These are phyloP conservation scores for Blera fallax DNA, from an alignment of 2,888 invertebrate genomes.

Conservation along the genomic window DNA sequence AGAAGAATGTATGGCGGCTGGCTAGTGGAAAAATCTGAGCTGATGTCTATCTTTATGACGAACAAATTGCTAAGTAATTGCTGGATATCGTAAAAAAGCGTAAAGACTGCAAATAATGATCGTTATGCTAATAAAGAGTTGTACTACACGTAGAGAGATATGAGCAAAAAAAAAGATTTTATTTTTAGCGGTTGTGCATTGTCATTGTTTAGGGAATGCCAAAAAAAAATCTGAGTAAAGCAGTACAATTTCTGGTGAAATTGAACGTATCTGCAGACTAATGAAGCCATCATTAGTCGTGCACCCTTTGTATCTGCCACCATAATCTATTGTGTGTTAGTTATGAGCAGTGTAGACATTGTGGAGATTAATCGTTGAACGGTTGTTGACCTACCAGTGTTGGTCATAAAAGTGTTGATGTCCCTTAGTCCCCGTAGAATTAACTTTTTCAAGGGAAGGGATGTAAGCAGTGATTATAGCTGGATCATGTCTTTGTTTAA, in stretches of 20 bases:
- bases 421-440: no score
- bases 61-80: conserved; percentile 24
- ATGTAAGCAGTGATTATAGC: no score
- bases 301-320: no score
- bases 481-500: no score
- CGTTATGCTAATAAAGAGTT: neutral
- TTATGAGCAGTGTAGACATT: no score
- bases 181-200: neutral
- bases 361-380: no score
- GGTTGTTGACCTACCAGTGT: no score
- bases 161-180: neutral
- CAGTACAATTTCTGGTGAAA: neutral
- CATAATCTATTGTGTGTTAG: no score
- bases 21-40: conserved; percentile 13
- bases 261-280: neutral
- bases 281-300: neutral
- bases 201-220: neutral
- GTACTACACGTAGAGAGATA: neutral
- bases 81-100: neutral
- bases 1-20: neutral
- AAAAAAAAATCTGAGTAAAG: no score
- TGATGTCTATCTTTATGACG: conserved; percentile 29
- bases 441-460: no score
- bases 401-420: no score
- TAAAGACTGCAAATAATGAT: neutral